Evolutionary conservation across 2,797 vertebrate genomes (phyloP).

Genomic region (Falco columbarius): DNA sequence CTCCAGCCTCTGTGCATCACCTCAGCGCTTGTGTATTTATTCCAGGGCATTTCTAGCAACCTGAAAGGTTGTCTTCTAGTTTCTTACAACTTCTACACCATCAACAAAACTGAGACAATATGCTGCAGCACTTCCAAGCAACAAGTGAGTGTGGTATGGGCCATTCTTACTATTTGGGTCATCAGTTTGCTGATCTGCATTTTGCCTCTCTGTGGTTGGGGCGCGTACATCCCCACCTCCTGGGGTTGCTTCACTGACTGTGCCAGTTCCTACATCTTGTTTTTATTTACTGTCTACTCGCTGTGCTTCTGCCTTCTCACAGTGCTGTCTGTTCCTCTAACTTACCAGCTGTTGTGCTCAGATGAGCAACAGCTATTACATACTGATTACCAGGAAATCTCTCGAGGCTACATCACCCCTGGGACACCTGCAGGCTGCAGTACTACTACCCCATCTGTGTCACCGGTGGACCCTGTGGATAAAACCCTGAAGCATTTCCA

Average conservation of each 20-base stretch:
- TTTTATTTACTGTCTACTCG: constrained; percentile 84
- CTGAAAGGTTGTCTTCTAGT: constrained; percentile 91
- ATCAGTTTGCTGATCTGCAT: constrained; percentile 85
- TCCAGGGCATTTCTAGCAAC: constrained; percentile 93
- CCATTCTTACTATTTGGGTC: constrained; percentile 83
- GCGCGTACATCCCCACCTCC: constrained; percentile 82
- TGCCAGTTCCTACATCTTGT: constrained; percentile 82
- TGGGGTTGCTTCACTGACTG: constrained; percentile 89
- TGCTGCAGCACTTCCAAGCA: constrained; percentile 70
- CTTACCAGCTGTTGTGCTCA: constrained; percentile 89
- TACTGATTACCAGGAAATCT: constrained; percentile 75
- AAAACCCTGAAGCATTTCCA: constrained; percentile 75
- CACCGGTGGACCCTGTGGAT: constrained; percentile 77
- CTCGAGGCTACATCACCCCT: constrained; percentile 68
- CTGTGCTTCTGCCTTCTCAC: constrained; percentile 85
- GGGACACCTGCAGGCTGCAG: constrained; percentile 75
- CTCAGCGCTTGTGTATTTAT: constrained; percentile 90
- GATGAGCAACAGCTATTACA: constrained; percentile 80
- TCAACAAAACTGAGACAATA: constrained; percentile 64
- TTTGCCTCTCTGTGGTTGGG: constrained; percentile 92
- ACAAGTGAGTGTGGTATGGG: constrained; percentile 77
- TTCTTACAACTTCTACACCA: constrained; percentile 89
- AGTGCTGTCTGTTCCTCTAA: constrained; percentile 85
- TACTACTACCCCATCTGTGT: constrained; percentile 71
- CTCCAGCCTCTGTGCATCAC: constrained; percentile 82